Evolutionary conservation across 2,113 vertebrate genomes (phyloP).

Genomic region (rat (Rattus norvegicus)): GRCr8 NC_086024.1:28451501-28452000

Average conservation of each 20-base stretch:
- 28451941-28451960: neutral
- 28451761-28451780: neutral
- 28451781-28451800: neutral
- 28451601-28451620: neutral
- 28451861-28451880: neutral
- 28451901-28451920: neutral
- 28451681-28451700: neutral
- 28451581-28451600: neutral
- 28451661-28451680: neutral
- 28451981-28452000: fast-evolving
- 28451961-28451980: neutral
- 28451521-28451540: neutral
- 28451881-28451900: neutral
- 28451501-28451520: neutral
- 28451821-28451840: neutral
- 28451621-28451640: neutral
- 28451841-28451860: neutral
- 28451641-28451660: neutral
- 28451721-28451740: neutral
- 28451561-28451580: neutral
- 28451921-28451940: no score
- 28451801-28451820: neutral
- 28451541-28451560: neutral
- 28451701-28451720: neutral
- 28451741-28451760: neutral